Evolutionary conservation across 2,888 invertebrate species (phyloP), one percentile per base, ranked within the genome.

Genomic region (Rhagophthalmus giganteus): DNA sequence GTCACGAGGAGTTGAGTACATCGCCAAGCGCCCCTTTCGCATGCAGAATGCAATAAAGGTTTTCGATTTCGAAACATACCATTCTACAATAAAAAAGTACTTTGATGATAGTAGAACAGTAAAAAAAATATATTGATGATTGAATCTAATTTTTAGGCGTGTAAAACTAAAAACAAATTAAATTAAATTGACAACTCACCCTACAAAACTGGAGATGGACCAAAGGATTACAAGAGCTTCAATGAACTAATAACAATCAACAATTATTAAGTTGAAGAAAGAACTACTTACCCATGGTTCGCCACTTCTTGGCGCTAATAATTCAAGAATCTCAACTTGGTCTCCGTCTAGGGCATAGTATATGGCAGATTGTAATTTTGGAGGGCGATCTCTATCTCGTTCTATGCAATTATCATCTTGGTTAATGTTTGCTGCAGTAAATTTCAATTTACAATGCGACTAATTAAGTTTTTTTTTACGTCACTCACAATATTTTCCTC

Each of bases 301-400:
- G 62, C 86, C 85, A 64, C 83, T 80, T 69, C 83, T 81, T 62
- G 84, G 84, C 27, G 83, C 79, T 55, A 87, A 72, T 67, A 85
- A 78, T 57, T 82, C 84, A 11, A 87, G 68, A 47, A 85, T 84
- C 66, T 81, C 83, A 13, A 84, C 83, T 73, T 86, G 85, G 74
- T 87, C 86, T 10, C 86, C 86, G 70, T 87, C 86, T 41, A 86
- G 81, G 11, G 86, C 85, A 71, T 86, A 86, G 69, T 82, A 85
- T 47, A 86, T 80, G 1, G 86, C 84, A 63, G 84, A 85, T 64
- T 86, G 86, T 20, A 86, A 71, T 70, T 86, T 75, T 52, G 77
- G 77, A 37, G 73, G 71, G 39, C 71, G 63, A 50, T 70, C 70
- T 30, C 65, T 62, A 45, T 72, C 71, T 53, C 76, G 66, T 58